Evolutionary conservation across 1,140 invertebrate genomes (phyloP).

Genomic region (Polypedilum vanderplanki): DNA sequence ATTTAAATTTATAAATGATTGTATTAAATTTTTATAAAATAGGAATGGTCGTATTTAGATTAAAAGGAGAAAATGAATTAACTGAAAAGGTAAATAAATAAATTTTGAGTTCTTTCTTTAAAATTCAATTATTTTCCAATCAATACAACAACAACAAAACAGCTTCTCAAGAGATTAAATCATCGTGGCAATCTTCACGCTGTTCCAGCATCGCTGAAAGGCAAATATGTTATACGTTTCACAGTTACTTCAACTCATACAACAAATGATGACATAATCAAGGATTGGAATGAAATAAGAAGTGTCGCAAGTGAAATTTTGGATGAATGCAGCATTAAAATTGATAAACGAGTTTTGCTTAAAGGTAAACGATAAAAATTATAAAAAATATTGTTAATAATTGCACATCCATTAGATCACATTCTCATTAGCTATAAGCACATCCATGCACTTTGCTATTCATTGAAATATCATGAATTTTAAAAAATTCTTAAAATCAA

Average conservation of each 20-base stretch:
- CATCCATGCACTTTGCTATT: conserved; percentile 15
- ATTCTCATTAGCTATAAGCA: not conserved
- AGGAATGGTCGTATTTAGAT: conserved; percentile 89
- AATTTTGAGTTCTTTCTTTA: no score
- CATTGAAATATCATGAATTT: conserved; percentile 30
- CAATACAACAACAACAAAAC: not conserved
- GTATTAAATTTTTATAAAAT: conserved; percentile 30
- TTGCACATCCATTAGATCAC: not conserved
- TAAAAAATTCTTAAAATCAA: not conserved
- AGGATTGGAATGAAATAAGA: conserved; percentile 86
- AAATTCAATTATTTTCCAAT: not conserved
- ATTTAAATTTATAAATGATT: no score
- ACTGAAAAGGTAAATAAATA: conserved; percentile 56
- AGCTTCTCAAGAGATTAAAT: conserved; percentile 78
- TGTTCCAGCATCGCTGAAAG: conserved; percentile 84
- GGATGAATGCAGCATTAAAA: conserved; percentile 50
- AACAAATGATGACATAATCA: conserved; percentile 77
- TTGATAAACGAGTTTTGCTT: conserved; percentile 55
- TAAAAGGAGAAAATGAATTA: conserved; percentile 75
- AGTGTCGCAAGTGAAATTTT: conserved; percentile 67
- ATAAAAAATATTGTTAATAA: not conserved
- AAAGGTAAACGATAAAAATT: conserved; percentile 55
- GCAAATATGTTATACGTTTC: conserved; percentile 83
- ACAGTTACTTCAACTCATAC: conserved; percentile 89
- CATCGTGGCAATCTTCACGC: conserved; percentile 80